phyloP scores from a whole-genome alignment of 2,113 vertebrate genomes.

The Nyctereutes procyonoides region DNA sequence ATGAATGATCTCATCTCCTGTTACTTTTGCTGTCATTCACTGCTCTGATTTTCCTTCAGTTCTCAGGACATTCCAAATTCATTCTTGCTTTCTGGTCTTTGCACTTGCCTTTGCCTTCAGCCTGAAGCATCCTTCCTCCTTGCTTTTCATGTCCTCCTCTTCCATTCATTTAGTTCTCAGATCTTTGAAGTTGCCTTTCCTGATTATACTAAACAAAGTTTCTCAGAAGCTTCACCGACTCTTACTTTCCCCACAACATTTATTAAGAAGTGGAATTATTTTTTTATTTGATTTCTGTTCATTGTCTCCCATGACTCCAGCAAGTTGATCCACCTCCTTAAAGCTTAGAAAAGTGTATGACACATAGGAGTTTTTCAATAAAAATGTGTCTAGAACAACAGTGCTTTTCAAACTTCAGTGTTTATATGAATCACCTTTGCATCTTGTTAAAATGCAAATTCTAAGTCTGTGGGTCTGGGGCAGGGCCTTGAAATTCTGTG shows the following conservation, averaged over 20 bases:
- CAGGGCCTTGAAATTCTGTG: background rate
- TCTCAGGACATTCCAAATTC: background rate
- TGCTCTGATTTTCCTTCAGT: background rate
- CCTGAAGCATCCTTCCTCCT: background rate
- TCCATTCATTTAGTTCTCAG: background rate
- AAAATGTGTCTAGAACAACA: slow-evolving; percentile 32
- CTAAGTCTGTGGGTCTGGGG: background rate
- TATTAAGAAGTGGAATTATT: background rate
- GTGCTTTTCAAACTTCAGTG: slow-evolving; percentile 15
- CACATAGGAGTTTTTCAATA: background rate
- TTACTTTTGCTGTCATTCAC: background rate
- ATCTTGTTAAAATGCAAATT: slow-evolving; percentile 42
- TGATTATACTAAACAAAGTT: background rate
- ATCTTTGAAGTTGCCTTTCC: background rate
- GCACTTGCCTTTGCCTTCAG: background rate
- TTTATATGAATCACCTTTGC: background rate
- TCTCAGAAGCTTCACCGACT: background rate
- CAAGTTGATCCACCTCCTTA: background rate
- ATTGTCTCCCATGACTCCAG: background rate
- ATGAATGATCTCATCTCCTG: background rate
- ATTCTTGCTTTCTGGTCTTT: background rate
- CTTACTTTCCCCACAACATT: background rate
- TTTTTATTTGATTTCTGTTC: slow-evolving; percentile 33
- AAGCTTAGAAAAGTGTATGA: background rate
- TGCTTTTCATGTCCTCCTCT: background rate